Evolutionary conservation across 2,113 vertebrate species (phyloP), one percentile per base, ranked within the genome.

Genomic region (Pygoscelis antarcticus): DNA sequence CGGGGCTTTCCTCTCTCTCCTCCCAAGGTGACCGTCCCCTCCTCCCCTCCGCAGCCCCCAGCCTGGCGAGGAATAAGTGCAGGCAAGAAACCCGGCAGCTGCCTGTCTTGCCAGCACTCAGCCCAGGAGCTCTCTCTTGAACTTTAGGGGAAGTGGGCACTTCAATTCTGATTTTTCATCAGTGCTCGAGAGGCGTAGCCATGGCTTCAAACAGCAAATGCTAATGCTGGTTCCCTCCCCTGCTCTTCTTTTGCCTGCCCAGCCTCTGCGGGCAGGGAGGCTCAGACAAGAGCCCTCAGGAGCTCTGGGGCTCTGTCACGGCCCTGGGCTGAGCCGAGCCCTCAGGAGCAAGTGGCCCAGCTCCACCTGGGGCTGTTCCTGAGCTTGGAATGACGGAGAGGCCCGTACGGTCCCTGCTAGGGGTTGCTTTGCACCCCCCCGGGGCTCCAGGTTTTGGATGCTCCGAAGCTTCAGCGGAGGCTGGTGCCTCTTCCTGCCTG

Each of bases 341-440:
- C 44, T 49, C 20, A 4, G 69, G 34, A 23, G 3, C 1, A 0
- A 16, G 47, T 38, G 70, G 22, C 15, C 26, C 2, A 5, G 42
- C 47, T 34, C 51, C 22, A 11, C 3, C 11, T 16, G 42, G 27
- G 57, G 46, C 57, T 66, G 23, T 25, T 70, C 0, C 0, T 71
- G 64, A 46, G 52, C 29, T 22, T 23, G 75, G 34, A 34, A 3
- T 17, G 57, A 57, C 58, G 80, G 26, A 30, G 47, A 77, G 16
- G 16, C 18, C 22, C 13, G 1, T 10, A 23, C 0, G 0, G 38
- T 54, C 49, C 58, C 54, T 68, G 58, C 54, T 47, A 42, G 42
- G 36, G 8, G 5, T 64, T 26, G 58, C 23, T 82, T 68, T 68
- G 18, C 34, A 42, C 8, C 13, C 13, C 10, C 2, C 5, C 0